Percentiles rank a stretch among this genome's conserved stretches.
These are phyloP conservation scores for Acleris holmiana DNA, from an alignment of 2,888 invertebrate genomes.

Conservation along the genomic window DNA sequence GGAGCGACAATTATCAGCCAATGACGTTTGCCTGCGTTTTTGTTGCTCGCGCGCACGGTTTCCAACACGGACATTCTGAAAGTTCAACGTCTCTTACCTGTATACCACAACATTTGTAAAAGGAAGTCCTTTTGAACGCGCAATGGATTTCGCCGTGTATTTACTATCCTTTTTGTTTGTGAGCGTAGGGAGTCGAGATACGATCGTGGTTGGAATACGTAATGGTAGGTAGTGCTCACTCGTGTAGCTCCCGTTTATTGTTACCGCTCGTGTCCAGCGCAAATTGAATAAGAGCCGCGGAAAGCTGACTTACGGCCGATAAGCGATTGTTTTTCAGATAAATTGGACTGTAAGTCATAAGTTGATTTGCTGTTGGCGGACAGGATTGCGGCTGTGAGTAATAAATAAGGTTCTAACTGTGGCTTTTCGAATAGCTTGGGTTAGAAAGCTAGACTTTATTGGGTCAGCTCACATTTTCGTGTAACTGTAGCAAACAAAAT, in stretches of 20 bases:
- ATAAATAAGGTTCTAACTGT: conserved; percentile 31
- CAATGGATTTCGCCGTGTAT: conserved; percentile 30
- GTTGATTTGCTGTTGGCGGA: conserved; percentile 51
- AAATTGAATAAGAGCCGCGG: conserved; percentile 66
- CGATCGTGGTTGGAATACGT: conserved; percentile 76
- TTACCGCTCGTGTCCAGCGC: conserved; percentile 62
- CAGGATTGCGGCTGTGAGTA: conserved; percentile 38
- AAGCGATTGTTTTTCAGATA: conserved; percentile 52
- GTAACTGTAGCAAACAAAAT: background rate
- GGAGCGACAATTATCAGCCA: conserved; percentile 80
- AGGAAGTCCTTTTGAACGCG: conserved; percentile 27
- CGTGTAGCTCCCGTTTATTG: conserved; percentile 73
- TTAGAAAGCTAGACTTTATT: conserved; percentile 19
- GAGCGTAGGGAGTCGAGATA: conserved; percentile 50
- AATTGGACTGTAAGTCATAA: conserved; percentile 63
- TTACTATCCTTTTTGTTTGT: conserved; percentile 41
- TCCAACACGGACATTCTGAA: conserved; percentile 30
- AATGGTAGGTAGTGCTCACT: conserved; percentile 79
- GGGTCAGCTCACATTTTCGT: background rate
- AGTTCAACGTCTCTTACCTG: conserved; percentile 49
- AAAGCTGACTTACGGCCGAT: conserved; percentile 47
- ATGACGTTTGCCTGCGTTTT: conserved; percentile 63
- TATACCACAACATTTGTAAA: conserved; percentile 19
- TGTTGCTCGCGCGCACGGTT: conserved; percentile 45
- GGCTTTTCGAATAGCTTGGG: conserved; percentile 12